Evolutionary conservation across 37 sponge, comb jelly and placozoan species (phyloP), one percentile per base, ranked within the genome.

Genomic region (Corticium candelabrum): DNA sequence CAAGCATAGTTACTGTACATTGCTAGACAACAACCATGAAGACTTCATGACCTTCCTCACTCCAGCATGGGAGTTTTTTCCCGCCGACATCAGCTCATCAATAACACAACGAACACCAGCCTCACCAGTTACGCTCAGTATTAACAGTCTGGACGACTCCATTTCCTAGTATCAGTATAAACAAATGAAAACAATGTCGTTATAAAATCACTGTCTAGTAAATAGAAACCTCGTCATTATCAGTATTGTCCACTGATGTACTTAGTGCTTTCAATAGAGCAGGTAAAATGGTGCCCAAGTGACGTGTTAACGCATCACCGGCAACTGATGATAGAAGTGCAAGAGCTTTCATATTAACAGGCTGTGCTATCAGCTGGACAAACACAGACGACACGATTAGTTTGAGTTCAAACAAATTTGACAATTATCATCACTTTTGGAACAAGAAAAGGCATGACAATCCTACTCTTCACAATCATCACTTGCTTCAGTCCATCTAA

Each of bases 281-380:
- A 4, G 87, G 88, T 34, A 95, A 83, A 36, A 95, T 87, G 15
- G 80, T 73, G 38, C 80, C 74, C 32, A 95, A 78, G 77, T 89
- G 85, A 40, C 82, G 87, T 74, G 87, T 79, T 32, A 95, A 76
- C 21, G 96, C 78, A 5, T 86, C 87, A 32, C 93, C 96, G 39
- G 96, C 96, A 0, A 92, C 96, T 15, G 96, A 96, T 37, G 93
- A 89, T 34, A 96, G 86, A 31, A 90, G 82, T 40, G 96, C 90
- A 2, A 96, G 88, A 35, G 96, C 96, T 30, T 78, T 74, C 3
- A 83, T 82, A 81, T 96, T 91, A 67, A 90, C 88, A 68, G 96
- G 96, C 11, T 87, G 88, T n/a, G 80, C 68, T 31, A 86, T 75
- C 40, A 93, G 80, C 81, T 87, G 85, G 11, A 72, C 37, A 37